A percentile compares a stretch with the other conserved stretches of the same genome.
These are phyloP conservation scores for Chelonia mydas DNA, from an alignment of 2,797 vertebrate genomes.

Conservation along the genomic window DNA sequence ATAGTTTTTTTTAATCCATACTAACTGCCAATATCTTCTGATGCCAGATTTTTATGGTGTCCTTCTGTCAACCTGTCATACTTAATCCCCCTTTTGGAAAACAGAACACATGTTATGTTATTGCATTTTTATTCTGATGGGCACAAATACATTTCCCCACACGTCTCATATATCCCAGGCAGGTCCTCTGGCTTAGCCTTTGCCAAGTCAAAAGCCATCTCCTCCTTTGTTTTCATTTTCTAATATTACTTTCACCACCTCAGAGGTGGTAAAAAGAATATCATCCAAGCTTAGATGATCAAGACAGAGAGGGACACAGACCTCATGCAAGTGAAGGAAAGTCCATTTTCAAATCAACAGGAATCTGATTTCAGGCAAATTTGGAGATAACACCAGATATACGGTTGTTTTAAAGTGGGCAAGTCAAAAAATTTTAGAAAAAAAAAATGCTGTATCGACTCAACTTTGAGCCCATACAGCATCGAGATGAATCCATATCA, in stretches of 20 bases:
- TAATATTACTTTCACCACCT: constrained; percentile 69
- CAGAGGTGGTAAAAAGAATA: constrained; percentile 61
- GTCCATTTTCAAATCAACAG: constrained; percentile 52
- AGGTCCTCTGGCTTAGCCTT: neutral
- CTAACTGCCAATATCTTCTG: neutral
- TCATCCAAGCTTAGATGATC: constrained; percentile 16
- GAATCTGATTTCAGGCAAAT: constrained; percentile 35
- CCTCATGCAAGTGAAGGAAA: constrained; percentile 66
- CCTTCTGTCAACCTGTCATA: constrained; percentile 7
- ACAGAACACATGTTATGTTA: neutral
- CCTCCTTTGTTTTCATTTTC: constrained; percentile 64
- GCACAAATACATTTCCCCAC: neutral
- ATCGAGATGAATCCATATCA: constrained; percentile 58
- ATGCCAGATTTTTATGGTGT: neutral
- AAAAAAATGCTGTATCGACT: constrained; percentile 55
- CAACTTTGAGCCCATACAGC: constrained; percentile 58
- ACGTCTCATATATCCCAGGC: accelerated
- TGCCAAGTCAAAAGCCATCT: neutral
- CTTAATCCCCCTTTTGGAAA: neutral
- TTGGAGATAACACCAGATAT: constrained; percentile 42
- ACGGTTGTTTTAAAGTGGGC: constrained; percentile 20
- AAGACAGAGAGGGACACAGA: constrained; percentile 10
- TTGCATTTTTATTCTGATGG: neutral
- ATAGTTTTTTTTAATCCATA: neutral
- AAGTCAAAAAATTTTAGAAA: constrained; percentile 46